Evolutionary conservation across 2,113 vertebrate genomes (phyloP).

Genomic region (Indicator maculatus): DNA sequence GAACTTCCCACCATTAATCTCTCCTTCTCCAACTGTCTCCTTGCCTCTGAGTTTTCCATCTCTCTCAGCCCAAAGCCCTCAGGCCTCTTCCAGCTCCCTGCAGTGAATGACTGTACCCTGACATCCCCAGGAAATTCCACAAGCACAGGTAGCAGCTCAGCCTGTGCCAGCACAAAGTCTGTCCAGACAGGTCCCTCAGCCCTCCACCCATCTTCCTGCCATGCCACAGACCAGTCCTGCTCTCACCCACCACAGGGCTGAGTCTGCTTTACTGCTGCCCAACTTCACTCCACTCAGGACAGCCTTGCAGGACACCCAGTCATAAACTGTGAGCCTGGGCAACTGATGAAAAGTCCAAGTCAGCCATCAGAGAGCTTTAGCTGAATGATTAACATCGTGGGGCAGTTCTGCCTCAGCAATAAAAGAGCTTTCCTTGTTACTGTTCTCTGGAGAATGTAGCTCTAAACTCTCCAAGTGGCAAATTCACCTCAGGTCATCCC

Average conservation of each 20-base stretch:
- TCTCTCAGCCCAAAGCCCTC: background rate
- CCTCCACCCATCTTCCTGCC: background rate
- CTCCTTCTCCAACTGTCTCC: constrained; percentile 5
- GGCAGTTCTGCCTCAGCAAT: background rate
- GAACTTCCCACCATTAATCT: constrained; percentile 50
- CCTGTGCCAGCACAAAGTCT: background rate
- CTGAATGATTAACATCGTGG: background rate
- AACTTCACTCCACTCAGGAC: background rate
- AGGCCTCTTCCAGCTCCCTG: constrained; percentile 19
- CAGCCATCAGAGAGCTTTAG: background rate
- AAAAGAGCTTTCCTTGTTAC: background rate
- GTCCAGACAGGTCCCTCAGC: constrained; percentile 27
- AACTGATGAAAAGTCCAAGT: background rate
- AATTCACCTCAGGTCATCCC: background rate
- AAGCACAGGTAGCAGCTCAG: background rate
- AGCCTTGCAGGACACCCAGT: background rate
- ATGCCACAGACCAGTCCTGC: background rate
- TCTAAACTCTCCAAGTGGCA: background rate
- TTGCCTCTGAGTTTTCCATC: background rate
- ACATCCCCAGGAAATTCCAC: constrained; percentile 51
- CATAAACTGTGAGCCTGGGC: background rate
- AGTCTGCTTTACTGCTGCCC: background rate
- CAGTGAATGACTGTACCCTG: background rate
- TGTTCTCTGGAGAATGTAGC: background rate
- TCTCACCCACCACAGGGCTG: background rate